Evolutionary conservation across 2,888 invertebrate species (phyloP), one percentile per base, ranked within the genome.

Genomic region (Acanthoscelides obtectus): DNA sequence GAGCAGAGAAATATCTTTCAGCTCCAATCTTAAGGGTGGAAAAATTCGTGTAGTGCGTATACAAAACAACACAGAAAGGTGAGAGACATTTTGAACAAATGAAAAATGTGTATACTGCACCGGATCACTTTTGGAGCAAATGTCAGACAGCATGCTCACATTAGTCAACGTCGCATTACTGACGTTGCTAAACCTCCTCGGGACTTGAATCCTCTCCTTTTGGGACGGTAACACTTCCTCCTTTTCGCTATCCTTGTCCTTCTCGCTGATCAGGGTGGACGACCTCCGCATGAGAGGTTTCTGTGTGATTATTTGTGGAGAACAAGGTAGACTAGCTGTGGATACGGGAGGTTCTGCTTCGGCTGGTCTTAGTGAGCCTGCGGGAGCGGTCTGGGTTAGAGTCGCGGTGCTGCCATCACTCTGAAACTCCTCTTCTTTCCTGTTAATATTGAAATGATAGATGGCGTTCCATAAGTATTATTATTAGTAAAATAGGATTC

Each of bases 141-240:
- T 73, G 75, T 81, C 77, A 73, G 79, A 78, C 76, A 80, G 77
- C 79, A 77, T 77, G 87, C 89, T 88, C 85, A 91, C 91, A 85
- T 91, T 90, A 72, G 90, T 91, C 74, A 91, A 84, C 22, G 90
- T 90, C 67, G 88, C 87, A 73, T 88, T 89, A 78, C 86, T 87
- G 69, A 88, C 88, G 73, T 87, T 88, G 72, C 89, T 88, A 66
- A 88, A 87, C 77, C 83, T 81, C 74, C 88, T 73, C 19, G 66
- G 20, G 22, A 20, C 45, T 72, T 22, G 70, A 70, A 27, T 73
- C 17, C 19, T 27, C 27, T 17, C 68, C 22, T 68, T 68, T 20
- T 22, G 68, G n/a, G 17, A 1, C 17, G 45, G 12, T 45, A 17
- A 17, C 1, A 12, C 72, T 22, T 77, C 77, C 20, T 78, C 79